These are phyloP conservation scores for Azorinus chamasolen DNA, from an alignment of 2,888 invertebrate genomes.

Conservation along the genomic window DNA sequence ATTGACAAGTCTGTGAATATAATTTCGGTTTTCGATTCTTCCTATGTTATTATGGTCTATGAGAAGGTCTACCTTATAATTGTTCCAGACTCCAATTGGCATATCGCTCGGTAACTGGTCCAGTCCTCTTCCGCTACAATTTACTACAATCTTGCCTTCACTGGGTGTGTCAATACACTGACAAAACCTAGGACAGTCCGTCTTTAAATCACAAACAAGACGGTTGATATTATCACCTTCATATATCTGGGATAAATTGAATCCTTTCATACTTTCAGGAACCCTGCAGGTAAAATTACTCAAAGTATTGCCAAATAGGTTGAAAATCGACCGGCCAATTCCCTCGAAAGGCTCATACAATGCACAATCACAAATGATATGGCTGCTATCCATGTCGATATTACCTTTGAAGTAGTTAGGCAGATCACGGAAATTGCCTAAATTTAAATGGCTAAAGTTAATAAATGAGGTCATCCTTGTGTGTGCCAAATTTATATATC, in stretches of 20 bases:
- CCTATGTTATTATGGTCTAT: conserved; percentile 26
- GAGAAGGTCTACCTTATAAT: conserved; percentile 19
- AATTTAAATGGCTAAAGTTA: conserved; percentile 16
- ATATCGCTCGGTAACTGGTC: conserved; percentile 14
- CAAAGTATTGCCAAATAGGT: background rate
- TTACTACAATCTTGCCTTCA: conserved; percentile 21
- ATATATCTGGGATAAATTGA: background rate
- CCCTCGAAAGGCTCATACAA: conserved; percentile 2
- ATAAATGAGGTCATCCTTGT: conserved; percentile 14
- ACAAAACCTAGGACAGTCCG: conserved; percentile 34
- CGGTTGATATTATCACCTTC: conserved; percentile 9
- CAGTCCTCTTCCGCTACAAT: conserved; percentile 25
- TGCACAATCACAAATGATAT: conserved; percentile 13
- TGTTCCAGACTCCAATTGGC: conserved; percentile 37
- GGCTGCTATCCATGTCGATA: conserved; percentile 1
- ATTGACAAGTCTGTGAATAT: conserved; percentile 23
- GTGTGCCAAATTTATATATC: conserved; percentile 17
- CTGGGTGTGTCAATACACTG: conserved; percentile 35
- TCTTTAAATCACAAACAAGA: conserved; percentile 32
- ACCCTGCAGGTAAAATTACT: background rate
- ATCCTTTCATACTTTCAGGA: conserved; percentile 1
- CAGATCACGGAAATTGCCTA: conserved; percentile 15
- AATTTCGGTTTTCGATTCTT: conserved; percentile 18
- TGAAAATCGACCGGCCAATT: background rate
- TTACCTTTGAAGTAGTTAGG: conserved; percentile 1